Base-by-base conservation (phyloP, 2,113 vertebrate genomes). In the Platichthys flesus region DNA sequence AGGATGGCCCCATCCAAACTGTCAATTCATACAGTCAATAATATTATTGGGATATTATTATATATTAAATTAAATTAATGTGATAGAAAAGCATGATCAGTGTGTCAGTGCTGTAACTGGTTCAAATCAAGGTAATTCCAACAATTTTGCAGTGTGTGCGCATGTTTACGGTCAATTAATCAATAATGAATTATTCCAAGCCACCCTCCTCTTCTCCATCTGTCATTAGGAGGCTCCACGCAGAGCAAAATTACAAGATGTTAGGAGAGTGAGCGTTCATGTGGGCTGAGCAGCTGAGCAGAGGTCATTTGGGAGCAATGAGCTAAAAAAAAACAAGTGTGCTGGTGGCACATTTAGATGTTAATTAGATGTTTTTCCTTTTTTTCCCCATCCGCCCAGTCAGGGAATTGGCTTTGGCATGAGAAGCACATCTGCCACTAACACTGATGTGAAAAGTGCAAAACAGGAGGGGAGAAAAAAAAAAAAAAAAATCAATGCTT, bases 361-460 rank as follows among this genome's bases (percentile, higher is more conserved):
- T 63, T 79, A 82, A 78, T 87, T 81, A 67, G 66, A 71, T 68
- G 58, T 59, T 42, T 6, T 67, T 31, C 31, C 31, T 67, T 62
- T 75, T 66, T 40, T 66, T 18, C 21, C 13, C 31, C 31, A 31
- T 23, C 7, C 3, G 24, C 62, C 51, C 15, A 28, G 45, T 69
- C 24, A 40, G 49, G 40, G 58, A 72, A 69, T 40, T 71, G 62
- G 70, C 67, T 42, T 79, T 70, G 67, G 59, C 54, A 55, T 63
- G 63, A 79, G 59, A 79, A 74, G 71, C 68, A 81, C 78, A 89
- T 79, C 87, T 84, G 87, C 69, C 71, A 78, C 65, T 86, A 72
- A 70, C 10, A 35, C 37, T 63, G 65, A 81, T 62, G 64, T 62
- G 45, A 74, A 31, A 55, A 57, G 69, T 64, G 76, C 73, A 85